phyloP scores from a whole-genome alignment of 35 echinoderm and acorn worm species.

The Anneissia japonica region DNA sequence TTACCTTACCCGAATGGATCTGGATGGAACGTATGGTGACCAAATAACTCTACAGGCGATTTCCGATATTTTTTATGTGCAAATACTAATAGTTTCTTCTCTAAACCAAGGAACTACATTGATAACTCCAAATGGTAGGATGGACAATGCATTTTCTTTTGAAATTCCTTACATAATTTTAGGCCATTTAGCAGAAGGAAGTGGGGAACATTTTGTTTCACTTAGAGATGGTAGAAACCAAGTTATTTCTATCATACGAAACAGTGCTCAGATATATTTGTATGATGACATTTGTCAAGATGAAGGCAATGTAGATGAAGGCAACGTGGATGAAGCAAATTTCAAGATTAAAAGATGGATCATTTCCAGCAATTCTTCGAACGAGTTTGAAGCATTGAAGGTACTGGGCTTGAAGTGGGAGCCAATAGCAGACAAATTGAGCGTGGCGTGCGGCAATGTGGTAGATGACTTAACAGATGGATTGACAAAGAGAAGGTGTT shows the following conservation, averaged over 20 bases:
- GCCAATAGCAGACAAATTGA: background rate
- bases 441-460: background rate
- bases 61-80: too few species aligned
- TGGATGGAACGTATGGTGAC: too few species aligned
- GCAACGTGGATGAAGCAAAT: background rate
- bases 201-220: conserved; percentile 17
- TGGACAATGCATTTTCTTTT: too few species aligned
- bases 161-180: conserved; percentile 1
- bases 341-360: background rate
- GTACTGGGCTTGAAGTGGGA: background rate
- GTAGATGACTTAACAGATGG: conserved; percentile 9
- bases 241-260: conserved; percentile 7
- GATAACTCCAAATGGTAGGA: too few species aligned
- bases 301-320: too few species aligned
- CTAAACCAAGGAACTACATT: too few species aligned
- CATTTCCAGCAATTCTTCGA: too few species aligned
- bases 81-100: too few species aligned
- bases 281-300: background rate
- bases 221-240: conserved; percentile 4
- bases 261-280: conserved; percentile 25
- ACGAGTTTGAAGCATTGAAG: background rate
- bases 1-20: too few species aligned
- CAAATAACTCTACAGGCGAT: too few species aligned
- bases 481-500: conserved; percentile 18
- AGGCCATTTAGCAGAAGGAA: conserved; percentile 21